Evolutionary conservation across 2,113 vertebrate species (phyloP), one percentile per base, ranked within the genome.

Genomic region (Psettodes erumei): DNA sequence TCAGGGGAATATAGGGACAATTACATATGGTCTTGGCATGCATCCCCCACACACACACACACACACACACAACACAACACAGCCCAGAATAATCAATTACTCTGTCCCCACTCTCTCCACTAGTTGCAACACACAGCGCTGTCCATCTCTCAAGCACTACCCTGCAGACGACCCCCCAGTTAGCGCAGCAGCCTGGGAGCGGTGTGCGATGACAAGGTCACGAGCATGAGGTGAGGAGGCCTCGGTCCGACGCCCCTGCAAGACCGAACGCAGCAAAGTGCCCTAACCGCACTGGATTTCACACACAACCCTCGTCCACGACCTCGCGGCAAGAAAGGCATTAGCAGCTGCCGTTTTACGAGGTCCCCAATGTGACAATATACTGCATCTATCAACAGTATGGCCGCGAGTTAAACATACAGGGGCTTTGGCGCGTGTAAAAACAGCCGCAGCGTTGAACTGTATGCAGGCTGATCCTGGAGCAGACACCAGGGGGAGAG

Each of bases 271-370:
- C 30, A 62, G 67, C 74, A 65, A 45, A 72, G 81, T 79, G 77
- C 88, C 88, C 88, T 87, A 88, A 79, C 81, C 45, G n/a, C 63
- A 27, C 33, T 59, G 79, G 83, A 85, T 82, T 88, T 86, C 88
- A 81, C 81, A 87, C 79, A 62, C 81, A 77, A 54, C 51, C 65
- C 77, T 67, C 42, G 8, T 51, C 66, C 42, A 10, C 59, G 80
- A 88, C 90, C 90, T 85, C 61, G 18, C 59, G 62, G 75, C 73
- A 86, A n/a, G 54, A 65, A 65, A 69, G 33, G 82, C 72, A 76
- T 92, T 92, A 92, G 56, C 91, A 87, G 88, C 88, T 91, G 88
- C 82, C 19, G 19, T 78, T 92, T 92, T 87, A 91, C 23, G 83
- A 91, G 83, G 68, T 90, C 70, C 60, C 40, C 79, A 42, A 80